phyloP scores from a whole-genome alignment of 2,797 vertebrate species.

The Takifugu rubripes region DNA sequence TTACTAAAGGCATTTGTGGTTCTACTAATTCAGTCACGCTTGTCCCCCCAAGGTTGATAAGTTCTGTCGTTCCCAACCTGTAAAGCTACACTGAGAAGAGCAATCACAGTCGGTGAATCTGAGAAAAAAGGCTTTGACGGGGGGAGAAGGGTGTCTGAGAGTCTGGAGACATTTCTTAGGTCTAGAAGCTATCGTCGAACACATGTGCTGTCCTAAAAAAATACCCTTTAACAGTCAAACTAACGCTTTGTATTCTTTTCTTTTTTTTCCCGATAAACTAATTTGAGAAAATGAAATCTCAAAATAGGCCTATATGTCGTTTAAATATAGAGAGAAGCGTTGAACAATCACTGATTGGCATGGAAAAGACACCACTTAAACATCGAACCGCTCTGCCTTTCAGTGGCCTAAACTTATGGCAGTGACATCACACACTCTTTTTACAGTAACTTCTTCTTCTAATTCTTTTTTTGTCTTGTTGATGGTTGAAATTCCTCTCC shows the following conservation, averaged over 20 bases:
- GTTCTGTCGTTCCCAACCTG: conserved; percentile 83
- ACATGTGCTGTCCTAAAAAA: conserved; percentile 82
- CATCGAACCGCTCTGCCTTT: conserved; percentile 66
- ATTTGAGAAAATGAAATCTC: conserved; percentile 68
- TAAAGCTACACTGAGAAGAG: conserved; percentile 86
- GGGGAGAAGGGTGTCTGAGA: conserved; percentile 49
- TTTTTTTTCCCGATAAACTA: conserved; percentile 64
- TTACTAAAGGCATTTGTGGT: conserved; percentile 98
- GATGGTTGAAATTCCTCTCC: not conserved
- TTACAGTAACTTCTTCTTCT: conserved; percentile 17
- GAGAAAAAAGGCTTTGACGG: conserved; percentile 59
- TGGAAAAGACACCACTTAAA: conserved; percentile 70
- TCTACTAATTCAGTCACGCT: conserved; percentile 85
- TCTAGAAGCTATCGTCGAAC: conserved; percentile 84
- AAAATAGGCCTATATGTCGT: conserved; percentile 72
- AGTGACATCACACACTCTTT: conserved; percentile 54
- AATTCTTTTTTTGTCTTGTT: not conserved
- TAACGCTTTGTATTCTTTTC: conserved; percentile 75
- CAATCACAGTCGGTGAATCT: conserved; percentile 81
- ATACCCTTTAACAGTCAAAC: conserved; percentile 83
- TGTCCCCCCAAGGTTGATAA: conserved; percentile 69
- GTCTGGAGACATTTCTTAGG: conserved; percentile 81
- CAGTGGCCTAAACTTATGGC: conserved; percentile 66
- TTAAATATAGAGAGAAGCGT: conserved; percentile 72
- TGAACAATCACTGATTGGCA: conserved; percentile 78